Evolutionary conservation across 2,797 vertebrate species (phyloP), one percentile per base, ranked within the genome.

Genomic region (Trematomus bernacchii): DNA sequence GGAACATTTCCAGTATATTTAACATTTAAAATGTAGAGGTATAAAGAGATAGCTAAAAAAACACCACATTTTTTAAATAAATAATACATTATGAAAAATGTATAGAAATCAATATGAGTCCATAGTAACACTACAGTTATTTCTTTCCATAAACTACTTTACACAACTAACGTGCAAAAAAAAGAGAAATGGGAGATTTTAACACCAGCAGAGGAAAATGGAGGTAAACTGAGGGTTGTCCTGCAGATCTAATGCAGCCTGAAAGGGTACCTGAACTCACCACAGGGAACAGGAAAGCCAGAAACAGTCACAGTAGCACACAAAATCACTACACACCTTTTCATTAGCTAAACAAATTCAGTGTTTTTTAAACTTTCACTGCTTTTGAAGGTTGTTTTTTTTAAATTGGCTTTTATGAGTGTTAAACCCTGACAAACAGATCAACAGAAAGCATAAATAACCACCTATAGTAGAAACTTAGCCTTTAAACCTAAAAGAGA

Each of bases 211-310:
- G 58, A 59, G 48, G 33, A 46, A 21, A 19, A 51, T 4, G 3
- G 53, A 37, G 53, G 42, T 47, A 62, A 75, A 54, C 43, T 1
- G 46, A 77, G 65, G 53, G 47, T 43, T 19, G 23, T 57, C 23
- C 13, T 53, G 21, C 10, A 16, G 48, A 6, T 63, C 8, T 60
- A 44, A 66, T 44, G 48, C 71, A 50, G 77, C 48, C 61, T 33
- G 64, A 58, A 59, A 44, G 57, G 66, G 51, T 62, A 27, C 59
- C 42, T 71, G 81, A 72, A 76, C 42, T 10, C 68, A 76, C 50
- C 80, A 58, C 40, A 10, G 37, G 16, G 16, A 23, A 23, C 0
- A 3, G 48, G n/a, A 50, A 19, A 40, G 44, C 11, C 9, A 3
- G 48, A 9, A 54, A 27, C 51, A 77, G 27, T 27, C 62, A 52